Base-by-base conservation (phyloP, 2,888 invertebrate species). In the Eulithis prunata region DNA sequence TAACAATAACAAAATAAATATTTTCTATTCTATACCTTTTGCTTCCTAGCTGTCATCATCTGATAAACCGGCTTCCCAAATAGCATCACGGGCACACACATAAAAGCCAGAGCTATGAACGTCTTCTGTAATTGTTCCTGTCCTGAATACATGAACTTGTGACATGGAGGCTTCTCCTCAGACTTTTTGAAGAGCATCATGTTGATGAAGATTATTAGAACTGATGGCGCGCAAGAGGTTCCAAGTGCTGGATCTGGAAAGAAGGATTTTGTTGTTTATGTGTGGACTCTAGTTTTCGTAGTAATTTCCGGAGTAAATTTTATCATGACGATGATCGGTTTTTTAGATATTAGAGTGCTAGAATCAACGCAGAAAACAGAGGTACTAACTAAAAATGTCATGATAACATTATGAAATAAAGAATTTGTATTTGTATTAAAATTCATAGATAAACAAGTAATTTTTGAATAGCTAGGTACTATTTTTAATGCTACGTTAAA, bases 141-240 rank as follows among this genome's bases (percentile, higher is more conserved):
- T 0, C 94, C 93, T 0, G 89, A 84, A 69, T 94, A 96, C 95
- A 96, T 96, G 75, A 91, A 94, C 1, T 90, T 82, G 0, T 89
- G 82, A 77, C 95, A 96, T 0, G 88, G 91, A 0, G 82, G 75
- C 7, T 87, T 86, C 10, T 83, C 82, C 0, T 85, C 85, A 0
- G 90, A 79, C 62, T 83, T 72, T 77, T 95, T 96, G 77, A 95
- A 84, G 75, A 96, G 88, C 89, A 96, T 95, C 97, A 97, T 97
- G 85, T 96, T 96, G 85, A 97, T 97, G 79, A 97, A 95, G 66
- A 96, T 95, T 67, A 97, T 96, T 21, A 97, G 93, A 0, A 97
- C 95, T 38, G 96, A 96, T 0, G 97, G 97, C 0, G 97, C 97
- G 78, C 95, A 96, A 2, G 89, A 90, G 0, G 95, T 86, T 28